Percentiles rank a stretch among this genome's conserved stretches.
These are phyloP conservation scores for Neuroterus valhalla DNA, from an alignment of 1,140 invertebrate genomes.

Conservation along the genomic window DNA sequence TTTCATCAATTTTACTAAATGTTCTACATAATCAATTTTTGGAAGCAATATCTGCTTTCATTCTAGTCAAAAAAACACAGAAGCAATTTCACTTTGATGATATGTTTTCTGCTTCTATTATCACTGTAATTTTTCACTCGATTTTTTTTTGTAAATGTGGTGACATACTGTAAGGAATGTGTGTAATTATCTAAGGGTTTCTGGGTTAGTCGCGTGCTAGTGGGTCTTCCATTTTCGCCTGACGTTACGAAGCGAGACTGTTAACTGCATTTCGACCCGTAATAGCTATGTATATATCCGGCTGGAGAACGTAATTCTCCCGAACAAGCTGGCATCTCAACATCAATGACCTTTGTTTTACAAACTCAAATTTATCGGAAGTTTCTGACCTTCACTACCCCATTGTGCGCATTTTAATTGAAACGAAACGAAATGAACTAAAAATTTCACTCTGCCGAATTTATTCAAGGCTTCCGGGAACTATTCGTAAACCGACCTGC, in stretches of 20 bases:
- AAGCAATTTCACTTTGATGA: too few relatives aligned
- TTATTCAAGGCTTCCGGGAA: constrained; percentile 9
- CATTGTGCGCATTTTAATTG: not conserved
- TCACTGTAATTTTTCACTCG: too few relatives aligned
- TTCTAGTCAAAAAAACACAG: too few relatives aligned
- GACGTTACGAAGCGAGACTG: constrained; percentile 9
- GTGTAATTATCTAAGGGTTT: constrained; percentile 9
- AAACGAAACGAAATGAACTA: constrained; percentile 10
- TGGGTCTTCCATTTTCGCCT: not conserved
- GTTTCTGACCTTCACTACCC: not conserved
- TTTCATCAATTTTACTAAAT: too few relatives aligned
- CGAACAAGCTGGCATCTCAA: constrained; percentile 12
- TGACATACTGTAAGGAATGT: not conserved
- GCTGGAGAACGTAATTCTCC: constrained; percentile 14
- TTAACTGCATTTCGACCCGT: constrained; percentile 15
- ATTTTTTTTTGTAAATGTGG: too few relatives aligned
- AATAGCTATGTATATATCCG: constrained; percentile 8
- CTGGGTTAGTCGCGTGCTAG: not conserved
- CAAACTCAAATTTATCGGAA: not conserved
- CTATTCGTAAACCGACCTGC: not conserved
- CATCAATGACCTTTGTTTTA: not conserved
- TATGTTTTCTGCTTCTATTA: too few relatives aligned
- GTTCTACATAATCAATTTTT: too few relatives aligned
- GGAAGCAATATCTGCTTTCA: too few relatives aligned
- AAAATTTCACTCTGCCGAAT: not conserved